Evolutionary conservation across 1,140 invertebrate genomes (phyloP).

Genomic region (Liolophura sinensis): DNA sequence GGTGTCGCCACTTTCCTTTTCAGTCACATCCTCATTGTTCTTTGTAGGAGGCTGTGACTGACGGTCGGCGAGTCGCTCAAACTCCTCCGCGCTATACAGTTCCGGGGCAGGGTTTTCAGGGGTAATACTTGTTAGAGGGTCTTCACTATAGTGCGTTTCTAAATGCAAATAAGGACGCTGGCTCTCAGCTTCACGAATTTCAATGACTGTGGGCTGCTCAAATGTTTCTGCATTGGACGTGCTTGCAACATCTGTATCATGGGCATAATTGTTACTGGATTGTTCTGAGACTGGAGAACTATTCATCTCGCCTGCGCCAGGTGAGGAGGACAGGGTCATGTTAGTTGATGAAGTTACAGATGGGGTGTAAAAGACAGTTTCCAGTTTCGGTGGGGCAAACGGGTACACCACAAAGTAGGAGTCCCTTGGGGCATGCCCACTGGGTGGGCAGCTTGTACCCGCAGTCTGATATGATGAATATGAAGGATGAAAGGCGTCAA

Average conservation of each 20-base stretch:
- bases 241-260: too few relatives aligned
- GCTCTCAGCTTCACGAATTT: conserved; percentile 7
- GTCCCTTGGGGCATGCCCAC: background rate
- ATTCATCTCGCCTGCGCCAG: too few relatives aligned
- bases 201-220: conserved; percentile 2
- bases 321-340: background rate
- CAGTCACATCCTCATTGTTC: too few relatives aligned
- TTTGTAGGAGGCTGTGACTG: too few relatives aligned
- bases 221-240: too few relatives aligned
- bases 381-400: conserved; percentile 18
- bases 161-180: conserved; percentile 5
- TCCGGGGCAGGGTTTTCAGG: conserved; percentile 19
- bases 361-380: conserved; percentile 14
- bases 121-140: conserved; percentile 32
- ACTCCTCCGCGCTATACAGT: conserved; percentile 25
- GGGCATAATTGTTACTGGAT: too few relatives aligned
- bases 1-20: too few relatives aligned
- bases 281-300: too few relatives aligned
- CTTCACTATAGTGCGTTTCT: conserved; percentile 42
- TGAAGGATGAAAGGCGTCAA: too few relatives aligned
- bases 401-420: conserved; percentile 21
- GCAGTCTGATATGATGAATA: too few relatives aligned
- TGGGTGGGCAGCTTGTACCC: background rate
- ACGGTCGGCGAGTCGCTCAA: conserved; percentile 3
- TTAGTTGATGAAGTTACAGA: background rate